A percentile compares a stretch with the other conserved stretches of the same genome.
Evolutionary conservation across 2,113 vertebrate genomes (phyloP).

Genomic region (Trogon melanurus): DNA sequence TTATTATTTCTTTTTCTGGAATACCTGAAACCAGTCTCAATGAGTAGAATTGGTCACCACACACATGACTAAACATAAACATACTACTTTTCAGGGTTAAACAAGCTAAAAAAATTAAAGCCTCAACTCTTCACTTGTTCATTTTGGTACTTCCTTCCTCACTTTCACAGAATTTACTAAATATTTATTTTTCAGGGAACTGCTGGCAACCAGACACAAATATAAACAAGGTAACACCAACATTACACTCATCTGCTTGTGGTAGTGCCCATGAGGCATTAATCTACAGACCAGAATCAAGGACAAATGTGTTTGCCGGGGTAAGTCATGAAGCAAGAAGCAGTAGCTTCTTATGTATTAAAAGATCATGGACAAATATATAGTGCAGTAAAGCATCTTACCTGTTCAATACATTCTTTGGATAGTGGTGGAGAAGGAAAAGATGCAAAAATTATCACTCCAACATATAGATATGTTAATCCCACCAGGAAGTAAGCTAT

Average conservation of each 20-base stretch:
- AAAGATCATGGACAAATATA: neutral
- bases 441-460: slow-evolving; percentile 89
- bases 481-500: slow-evolving; percentile 93
- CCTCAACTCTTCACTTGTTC: neutral
- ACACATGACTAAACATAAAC: neutral
- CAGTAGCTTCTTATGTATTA: neutral
- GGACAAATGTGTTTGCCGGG: neutral
- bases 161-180: neutral
- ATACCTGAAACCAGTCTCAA: neutral
- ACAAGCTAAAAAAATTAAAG: neutral
- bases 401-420: slow-evolving; percentile 95
- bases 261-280: neutral
- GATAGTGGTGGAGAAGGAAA: slow-evolving; percentile 92
- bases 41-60: neutral
- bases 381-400: slow-evolving; percentile 55
- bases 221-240: neutral
- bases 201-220: neutral
- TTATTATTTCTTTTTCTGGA: neutral
- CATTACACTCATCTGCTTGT: neutral
- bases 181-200: neutral
- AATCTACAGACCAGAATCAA: neutral
- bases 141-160: neutral
- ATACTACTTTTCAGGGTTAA: neutral
- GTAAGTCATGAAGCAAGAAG: neutral
- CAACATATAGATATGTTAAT: slow-evolving; percentile 93